Conservation (phyloP, 2,113 vertebrate species). For the Astatoreochromis straeleni region DNA sequence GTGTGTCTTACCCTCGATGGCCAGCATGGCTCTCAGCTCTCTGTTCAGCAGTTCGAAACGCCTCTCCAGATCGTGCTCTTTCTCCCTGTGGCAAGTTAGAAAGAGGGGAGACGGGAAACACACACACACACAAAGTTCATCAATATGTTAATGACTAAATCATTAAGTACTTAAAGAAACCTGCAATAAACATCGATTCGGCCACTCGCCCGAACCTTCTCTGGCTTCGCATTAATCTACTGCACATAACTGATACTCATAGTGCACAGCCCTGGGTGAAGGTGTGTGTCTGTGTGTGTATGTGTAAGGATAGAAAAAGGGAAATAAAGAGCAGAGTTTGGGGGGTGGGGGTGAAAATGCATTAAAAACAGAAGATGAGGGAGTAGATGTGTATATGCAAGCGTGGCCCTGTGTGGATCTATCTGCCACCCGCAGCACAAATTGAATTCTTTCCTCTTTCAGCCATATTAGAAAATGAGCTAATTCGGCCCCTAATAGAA, state of each 20-base stretch:
- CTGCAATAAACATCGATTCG: conserved; percentile 95
- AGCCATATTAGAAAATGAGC: conserved; percentile 73
- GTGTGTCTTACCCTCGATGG: conserved; percentile 90
- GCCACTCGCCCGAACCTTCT: conserved; percentile 81
- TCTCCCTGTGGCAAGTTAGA: conserved; percentile 95
- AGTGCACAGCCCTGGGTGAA: conserved; percentile 47
- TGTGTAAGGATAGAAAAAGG: background rate
- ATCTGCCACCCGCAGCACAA: conserved; percentile 29
- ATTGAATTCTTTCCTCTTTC: conserved; percentile 75
- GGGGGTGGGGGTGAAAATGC: background rate
- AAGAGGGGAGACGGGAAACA: background rate
- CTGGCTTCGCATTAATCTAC: conserved; percentile 93
- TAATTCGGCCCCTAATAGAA: conserved; percentile 74
- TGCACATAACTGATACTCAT: conserved; percentile 93
- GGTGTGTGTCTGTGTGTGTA: background rate
- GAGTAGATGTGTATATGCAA: background rate
- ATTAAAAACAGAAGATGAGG: background rate
- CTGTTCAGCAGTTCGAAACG: conserved; percentile 97
- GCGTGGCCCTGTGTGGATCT: background rate
- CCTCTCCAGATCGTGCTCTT: conserved; percentile 98
- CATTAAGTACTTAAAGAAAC: conserved; percentile 98
- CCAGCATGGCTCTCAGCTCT: conserved; percentile 95
- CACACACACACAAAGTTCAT: conserved; percentile 83
- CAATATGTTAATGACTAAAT: conserved; percentile 99
- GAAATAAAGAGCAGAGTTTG: background rate